Conservation (phyloP, 1,140 invertebrate species). For the Augochlora pura region DNA sequence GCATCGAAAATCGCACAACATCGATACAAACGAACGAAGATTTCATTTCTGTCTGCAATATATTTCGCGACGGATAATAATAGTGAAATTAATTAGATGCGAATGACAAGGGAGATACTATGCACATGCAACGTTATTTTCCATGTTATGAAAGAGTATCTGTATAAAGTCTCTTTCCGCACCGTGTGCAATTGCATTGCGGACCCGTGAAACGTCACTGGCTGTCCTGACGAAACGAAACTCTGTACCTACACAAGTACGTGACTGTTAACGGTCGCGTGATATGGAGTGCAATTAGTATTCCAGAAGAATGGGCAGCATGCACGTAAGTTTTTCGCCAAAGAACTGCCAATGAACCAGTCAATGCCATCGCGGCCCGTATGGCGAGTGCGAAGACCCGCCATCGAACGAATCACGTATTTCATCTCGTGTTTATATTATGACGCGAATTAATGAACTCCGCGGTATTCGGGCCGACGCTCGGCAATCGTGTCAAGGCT, state of each 20-base stretch:
- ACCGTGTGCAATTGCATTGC: too few relatives aligned
- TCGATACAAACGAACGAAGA: too few relatives aligned
- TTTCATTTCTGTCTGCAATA: too few relatives aligned
- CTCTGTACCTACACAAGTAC: too few relatives aligned
- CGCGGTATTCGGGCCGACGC: conserved; percentile 1
- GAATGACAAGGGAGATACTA: too few relatives aligned
- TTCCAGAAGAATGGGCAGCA: not conserved
- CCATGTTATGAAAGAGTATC: too few relatives aligned
- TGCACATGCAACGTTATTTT: too few relatives aligned
- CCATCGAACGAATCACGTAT: conserved; percentile 5
- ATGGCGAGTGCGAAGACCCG: not conserved
- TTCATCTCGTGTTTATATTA: conserved; percentile 17
- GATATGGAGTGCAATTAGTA: conserved; percentile 20
- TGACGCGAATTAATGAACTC: conserved; percentile 32
- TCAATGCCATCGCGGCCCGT: conserved; percentile 14
- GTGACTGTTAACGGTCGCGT: not conserved
- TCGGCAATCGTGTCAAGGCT: conserved; percentile 42
- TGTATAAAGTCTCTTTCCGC: too few relatives aligned
- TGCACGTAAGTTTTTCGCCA: conserved; percentile 4
- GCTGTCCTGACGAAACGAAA: not conserved
- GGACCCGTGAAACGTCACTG: not conserved
- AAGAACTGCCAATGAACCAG: conserved; percentile 24
- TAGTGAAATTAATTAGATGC: too few relatives aligned
- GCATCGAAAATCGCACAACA: too few relatives aligned
- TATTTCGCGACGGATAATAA: too few relatives aligned